These are phyloP conservation scores for Chalcosyrphus nemorum DNA, from an alignment of 2,888 invertebrate species.

Conservation along the genomic window DNA sequence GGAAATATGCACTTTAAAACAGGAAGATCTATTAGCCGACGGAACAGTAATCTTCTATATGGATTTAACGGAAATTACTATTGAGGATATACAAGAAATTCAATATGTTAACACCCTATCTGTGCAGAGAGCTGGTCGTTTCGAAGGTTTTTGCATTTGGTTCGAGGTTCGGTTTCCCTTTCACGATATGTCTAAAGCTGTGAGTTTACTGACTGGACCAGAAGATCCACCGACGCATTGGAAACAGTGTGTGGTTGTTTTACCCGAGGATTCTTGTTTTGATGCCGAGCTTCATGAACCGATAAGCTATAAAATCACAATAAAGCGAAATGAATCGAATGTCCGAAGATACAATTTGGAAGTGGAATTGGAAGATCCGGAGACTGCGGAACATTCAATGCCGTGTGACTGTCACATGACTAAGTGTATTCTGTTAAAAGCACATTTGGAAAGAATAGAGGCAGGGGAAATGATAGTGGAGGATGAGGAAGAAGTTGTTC, in stretches of 20 bases:
- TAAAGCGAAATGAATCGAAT: conserved; percentile 81
- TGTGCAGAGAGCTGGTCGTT: conserved; percentile 83
- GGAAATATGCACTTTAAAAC: conserved; percentile 83
- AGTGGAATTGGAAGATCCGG: conserved; percentile 87
- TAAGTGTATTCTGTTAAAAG: conserved; percentile 88
- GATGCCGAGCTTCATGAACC: conserved; percentile 83
- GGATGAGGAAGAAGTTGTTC: no score
- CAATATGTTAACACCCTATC: conserved; percentile 85
- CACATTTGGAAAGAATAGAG: conserved; percentile 78
- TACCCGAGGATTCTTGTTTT: conserved; percentile 86
- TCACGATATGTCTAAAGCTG: conserved; percentile 82
- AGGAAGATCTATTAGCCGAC: conserved; percentile 85
- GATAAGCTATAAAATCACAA: conserved; percentile 86
- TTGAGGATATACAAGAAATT: conserved; percentile 85
- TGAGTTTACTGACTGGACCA: conserved; percentile 92
- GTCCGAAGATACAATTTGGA: conserved; percentile 85
- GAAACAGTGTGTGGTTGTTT: conserved; percentile 94
- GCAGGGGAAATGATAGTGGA: conserved; percentile 57
- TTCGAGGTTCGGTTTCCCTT: conserved; percentile 90
- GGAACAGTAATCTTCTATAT: conserved; percentile 87
- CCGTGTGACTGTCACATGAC: conserved; percentile 91
- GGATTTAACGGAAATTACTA: conserved; percentile 85
- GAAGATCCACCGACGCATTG: conserved; percentile 91
- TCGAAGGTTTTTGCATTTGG: conserved; percentile 91
- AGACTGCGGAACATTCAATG: conserved; percentile 87